Conservation (phyloP, 2,888 invertebrate genomes). For the Hirtodrosophila confusa region DNA sequence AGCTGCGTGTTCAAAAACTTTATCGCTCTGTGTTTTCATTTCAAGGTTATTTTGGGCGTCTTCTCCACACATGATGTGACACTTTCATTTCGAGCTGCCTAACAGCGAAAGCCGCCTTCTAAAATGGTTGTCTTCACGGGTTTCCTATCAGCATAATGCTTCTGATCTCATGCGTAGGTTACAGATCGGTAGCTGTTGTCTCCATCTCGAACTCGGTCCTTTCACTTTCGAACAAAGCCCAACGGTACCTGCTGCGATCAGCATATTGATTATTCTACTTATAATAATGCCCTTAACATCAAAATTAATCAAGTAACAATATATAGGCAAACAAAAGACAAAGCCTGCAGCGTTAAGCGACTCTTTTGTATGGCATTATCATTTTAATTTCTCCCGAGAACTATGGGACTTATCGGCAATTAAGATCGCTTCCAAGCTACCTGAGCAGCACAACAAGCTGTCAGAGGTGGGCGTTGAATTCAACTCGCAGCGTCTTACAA, state of each 20-base stretch:
- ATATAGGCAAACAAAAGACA: slow-evolving; percentile 35
- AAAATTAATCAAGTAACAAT: slow-evolving; percentile 66
- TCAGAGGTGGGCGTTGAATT: slow-evolving; percentile 57
- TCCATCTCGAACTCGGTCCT: slow-evolving; percentile 47
- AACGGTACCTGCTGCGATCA: slow-evolving; percentile 50
- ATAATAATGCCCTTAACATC: slow-evolving; percentile 30
- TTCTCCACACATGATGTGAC: slow-evolving; percentile 50
- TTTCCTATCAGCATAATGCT: slow-evolving; percentile 25
- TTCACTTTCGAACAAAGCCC: slow-evolving; percentile 61
- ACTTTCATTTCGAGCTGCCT: slow-evolving; percentile 65
- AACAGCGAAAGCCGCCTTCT: slow-evolving; percentile 58
- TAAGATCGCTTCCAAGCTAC: slow-evolving; percentile 41
- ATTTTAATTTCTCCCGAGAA: slow-evolving; percentile 49
- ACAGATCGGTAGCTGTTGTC: slow-evolving; percentile 45
- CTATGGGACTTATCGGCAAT: slow-evolving; percentile 41
- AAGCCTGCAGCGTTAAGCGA: slow-evolving; percentile 28
- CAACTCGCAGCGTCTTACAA: slow-evolving; percentile 61
- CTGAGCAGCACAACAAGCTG: slow-evolving; percentile 43
- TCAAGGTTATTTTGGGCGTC: slow-evolving; percentile 68
- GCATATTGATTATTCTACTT: slow-evolving; percentile 35
- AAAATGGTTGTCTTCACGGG: neutral
- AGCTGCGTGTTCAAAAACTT: slow-evolving; percentile 29
- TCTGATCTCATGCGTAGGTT: slow-evolving; percentile 50
- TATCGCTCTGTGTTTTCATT: slow-evolving; percentile 28
- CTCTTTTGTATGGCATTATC: slow-evolving; percentile 46